phyloP scores from a whole-genome alignment of 2,888 invertebrate species.

The Noctua pronuba region DNA sequence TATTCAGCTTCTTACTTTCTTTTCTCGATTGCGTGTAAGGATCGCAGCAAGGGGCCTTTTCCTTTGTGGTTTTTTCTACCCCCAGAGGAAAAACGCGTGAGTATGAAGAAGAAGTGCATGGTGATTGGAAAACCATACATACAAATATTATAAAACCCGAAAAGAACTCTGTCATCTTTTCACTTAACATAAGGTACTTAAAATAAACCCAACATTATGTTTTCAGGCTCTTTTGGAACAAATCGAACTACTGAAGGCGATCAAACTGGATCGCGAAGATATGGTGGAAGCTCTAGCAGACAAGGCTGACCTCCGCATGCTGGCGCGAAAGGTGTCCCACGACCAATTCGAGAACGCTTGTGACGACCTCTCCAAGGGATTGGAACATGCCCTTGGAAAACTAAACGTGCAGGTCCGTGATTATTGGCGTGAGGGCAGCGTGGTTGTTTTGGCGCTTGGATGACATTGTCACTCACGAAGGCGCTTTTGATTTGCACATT shows the following conservation, averaged over 20 bases:
- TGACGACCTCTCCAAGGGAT: constrained; percentile 91
- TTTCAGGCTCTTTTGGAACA: constrained; percentile 91
- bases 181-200: background rate
- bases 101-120: background rate
- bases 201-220: constrained; percentile 3
- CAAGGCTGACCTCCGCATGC: constrained; percentile 93
- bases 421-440: background rate
- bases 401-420: constrained; percentile 89
- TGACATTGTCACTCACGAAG: background rate
- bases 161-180: background rate
- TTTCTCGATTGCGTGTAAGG: background rate
- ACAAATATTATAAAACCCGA: background rate
- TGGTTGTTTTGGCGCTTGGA: background rate
- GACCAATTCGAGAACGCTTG: constrained; percentile 93
- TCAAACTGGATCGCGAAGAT: constrained; percentile 93
- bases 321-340: constrained; percentile 93
- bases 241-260: constrained; percentile 91
- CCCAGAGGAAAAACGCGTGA: background rate
- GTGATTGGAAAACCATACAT: background rate
- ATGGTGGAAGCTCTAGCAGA: constrained; percentile 93
- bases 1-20: background rate
- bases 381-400: constrained; percentile 92
- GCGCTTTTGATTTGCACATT: background rate
- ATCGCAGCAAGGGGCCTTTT: background rate
- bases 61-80: background rate